A percentile compares a stretch with the other conserved stretches of the same genome.
phyloP scores from a whole-genome alignment of 2,113 vertebrate genomes.

The Scortum barcoo region DNA sequence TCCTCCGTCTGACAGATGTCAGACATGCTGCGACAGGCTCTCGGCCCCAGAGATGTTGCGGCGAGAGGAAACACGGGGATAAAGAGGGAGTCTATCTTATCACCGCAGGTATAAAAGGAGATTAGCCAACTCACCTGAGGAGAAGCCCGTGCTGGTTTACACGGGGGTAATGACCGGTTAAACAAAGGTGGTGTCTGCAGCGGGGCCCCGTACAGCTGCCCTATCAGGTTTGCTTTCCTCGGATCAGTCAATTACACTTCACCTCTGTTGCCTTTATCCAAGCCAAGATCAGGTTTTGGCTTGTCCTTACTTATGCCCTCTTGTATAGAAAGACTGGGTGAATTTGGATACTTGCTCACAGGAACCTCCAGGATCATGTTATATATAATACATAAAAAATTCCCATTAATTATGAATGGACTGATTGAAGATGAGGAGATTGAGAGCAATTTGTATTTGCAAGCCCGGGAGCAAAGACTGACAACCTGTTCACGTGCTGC shows the following conservation, averaged over 20 bases:
- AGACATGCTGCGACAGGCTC: slow-evolving; percentile 70
- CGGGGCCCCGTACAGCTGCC: not conserved
- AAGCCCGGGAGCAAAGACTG: not conserved
- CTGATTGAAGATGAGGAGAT: not conserved
- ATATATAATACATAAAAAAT: not conserved
- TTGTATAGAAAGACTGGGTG: too few species aligned
- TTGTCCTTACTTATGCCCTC: slow-evolving; percentile 7
- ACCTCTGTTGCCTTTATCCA: slow-evolving; percentile 41
- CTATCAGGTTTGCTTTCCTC: slow-evolving; percentile 28
- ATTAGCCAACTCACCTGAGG: slow-evolving; percentile 67
- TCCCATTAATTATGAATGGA: not conserved
- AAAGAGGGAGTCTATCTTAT: slow-evolving; percentile 67
- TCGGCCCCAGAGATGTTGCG: slow-evolving; percentile 54
- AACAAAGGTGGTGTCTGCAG: slow-evolving; percentile 41
- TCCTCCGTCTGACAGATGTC: slow-evolving; percentile 65
- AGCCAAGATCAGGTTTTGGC: slow-evolving; percentile 36
- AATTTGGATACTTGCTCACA: not conserved
- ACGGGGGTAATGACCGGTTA: slow-evolving; percentile 60
- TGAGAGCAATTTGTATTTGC: not conserved
- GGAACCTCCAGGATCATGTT: not conserved
- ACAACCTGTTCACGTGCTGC: not conserved
- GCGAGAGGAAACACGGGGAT: slow-evolving; percentile 65
- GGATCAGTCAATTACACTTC: slow-evolving; percentile 48
- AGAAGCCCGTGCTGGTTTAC: slow-evolving; percentile 54
- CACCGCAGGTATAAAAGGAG: slow-evolving; percentile 67